These are phyloP conservation scores for Selenia dentaria DNA, from an alignment of 2,888 invertebrate species.

Conservation along the genomic window DNA sequence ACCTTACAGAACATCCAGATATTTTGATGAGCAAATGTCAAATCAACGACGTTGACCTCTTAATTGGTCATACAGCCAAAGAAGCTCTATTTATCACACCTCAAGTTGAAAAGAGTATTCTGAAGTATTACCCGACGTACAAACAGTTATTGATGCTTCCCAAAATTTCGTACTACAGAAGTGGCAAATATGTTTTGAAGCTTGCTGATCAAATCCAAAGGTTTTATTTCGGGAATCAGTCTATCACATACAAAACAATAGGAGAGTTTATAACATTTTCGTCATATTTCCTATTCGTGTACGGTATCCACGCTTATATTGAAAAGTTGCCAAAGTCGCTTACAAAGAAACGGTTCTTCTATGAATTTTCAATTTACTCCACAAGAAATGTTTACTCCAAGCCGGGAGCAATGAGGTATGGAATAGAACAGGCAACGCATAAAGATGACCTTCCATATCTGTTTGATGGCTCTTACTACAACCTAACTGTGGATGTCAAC, in stretches of 20 bases:
- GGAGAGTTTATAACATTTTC: conserved; percentile 6
- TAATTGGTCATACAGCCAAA: conserved; percentile 88
- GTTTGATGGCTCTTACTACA: conserved; percentile 14
- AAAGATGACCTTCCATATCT: conserved; percentile 21
- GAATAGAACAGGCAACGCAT: conserved; percentile 20
- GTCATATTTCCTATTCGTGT: conserved; percentile 7
- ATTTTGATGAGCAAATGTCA: conserved; percentile 65
- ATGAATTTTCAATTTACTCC: conserved; percentile 16
- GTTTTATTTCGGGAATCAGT: conserved; percentile 14
- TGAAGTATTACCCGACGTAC: no score
- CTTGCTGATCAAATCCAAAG: conserved; percentile 9
- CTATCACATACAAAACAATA: conserved; percentile 9
- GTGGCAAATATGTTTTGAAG: conserved; percentile 4
- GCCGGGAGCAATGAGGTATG: conserved; percentile 10
- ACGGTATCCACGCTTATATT: conserved; percentile 16
- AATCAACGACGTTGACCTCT: conserved; percentile 83
- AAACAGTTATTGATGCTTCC: conserved; percentile 2
- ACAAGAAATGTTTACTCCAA: conserved; percentile 17
- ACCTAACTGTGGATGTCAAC: conserved; percentile 9
- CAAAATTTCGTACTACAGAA: conserved; percentile 6
- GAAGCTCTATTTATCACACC: conserved; percentile 71
- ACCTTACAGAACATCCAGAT: conserved; percentile 46
- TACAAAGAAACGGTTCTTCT: conserved; percentile 13
- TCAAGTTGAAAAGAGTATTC: no score
- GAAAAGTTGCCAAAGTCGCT: conserved; percentile 8